Base-by-base conservation (phyloP, 2,888 invertebrate species). In the Piscicola geometra region DNA sequence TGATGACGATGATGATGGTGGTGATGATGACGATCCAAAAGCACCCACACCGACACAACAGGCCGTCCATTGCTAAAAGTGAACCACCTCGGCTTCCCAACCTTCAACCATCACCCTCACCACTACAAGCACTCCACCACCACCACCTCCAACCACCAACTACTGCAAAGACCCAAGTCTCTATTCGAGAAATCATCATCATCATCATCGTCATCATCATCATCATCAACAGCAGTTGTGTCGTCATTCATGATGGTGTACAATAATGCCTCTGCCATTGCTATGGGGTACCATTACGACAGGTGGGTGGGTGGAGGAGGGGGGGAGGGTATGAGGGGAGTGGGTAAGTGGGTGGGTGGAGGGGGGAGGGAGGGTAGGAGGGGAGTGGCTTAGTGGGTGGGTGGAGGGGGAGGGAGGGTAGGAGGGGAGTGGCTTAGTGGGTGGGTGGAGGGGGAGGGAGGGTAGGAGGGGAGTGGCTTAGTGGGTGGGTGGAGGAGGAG, bases 221-320 rank as follows among this genome's bases (percentile, higher is more conserved):
- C 25, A 5, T 25, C 60, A 3, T 25, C 60, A 3, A 3, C 25
- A 5, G 3, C 60, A 3, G 3, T n/a, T 5, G 60, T 25, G 5
- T 5, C 60, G 15, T 56, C n/a, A 9, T 56, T 56, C 60, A 56
- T 56, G n/a, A 56, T 25, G 21, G n/a, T 56, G 3, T 56, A 25
- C 60, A 56, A 25, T n/a, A 56, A 56, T 21, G 15, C 60, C 5
- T 25, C 21, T 5, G 60, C 60, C 60, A 25, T 56, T 5, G n/a
- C 9, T 56, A 56, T 56, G 60, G 60, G 60, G 3, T 56, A 56
- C 25, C 60, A 56, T 21, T 56, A 56, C n/a, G 60, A 56, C 25
- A 56, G 60, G 60, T 56, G 60, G 60, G 60, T 56, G 60, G 25
- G 60, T 25, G 60, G 82, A 88, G 92, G 41, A 15, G 41, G n/a